Percentiles rank a stretch among this genome's conserved stretches.
Evolutionary conservation across 2,888 invertebrate genomes (phyloP).

Genomic region (Hypselothyrea guttata): DNA sequence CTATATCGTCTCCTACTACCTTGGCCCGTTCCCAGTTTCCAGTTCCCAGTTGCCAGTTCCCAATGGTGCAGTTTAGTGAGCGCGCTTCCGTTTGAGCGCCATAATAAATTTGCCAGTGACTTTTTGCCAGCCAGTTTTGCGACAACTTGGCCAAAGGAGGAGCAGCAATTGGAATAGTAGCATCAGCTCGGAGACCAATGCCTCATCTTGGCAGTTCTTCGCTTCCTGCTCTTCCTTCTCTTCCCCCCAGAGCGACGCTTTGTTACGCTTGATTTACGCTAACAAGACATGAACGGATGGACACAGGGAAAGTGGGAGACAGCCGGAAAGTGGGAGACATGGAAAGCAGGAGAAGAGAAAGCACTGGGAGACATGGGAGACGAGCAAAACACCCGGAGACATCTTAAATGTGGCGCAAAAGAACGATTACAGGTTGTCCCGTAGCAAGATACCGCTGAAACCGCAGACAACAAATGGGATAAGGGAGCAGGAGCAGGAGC

Average conservation of each 20-base stretch:
- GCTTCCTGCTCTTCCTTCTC: no score
- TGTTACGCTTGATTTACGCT: conserved; percentile 77
- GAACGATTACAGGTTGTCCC: conserved; percentile 75
- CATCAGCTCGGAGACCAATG: conserved; percentile 41
- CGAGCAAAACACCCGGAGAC: conserved; percentile 63
- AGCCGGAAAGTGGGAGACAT: not conserved
- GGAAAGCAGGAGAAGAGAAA: not conserved
- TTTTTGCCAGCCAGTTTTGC: conserved; percentile 64
- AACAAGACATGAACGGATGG: conserved; percentile 78
- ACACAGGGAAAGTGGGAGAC: conserved; percentile 42
- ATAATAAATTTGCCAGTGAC: conserved; percentile 67
- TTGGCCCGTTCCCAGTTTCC: not conserved
- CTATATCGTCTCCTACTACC: not conserved
- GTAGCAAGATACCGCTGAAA: conserved; percentile 51
- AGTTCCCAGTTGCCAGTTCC: conserved; percentile 23
- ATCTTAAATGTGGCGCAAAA: conserved; percentile 75
- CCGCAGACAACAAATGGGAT: conserved; percentile 55
- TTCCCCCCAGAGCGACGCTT: conserved; percentile 57
- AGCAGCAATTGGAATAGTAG: not conserved
- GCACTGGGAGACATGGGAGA: conserved; percentile 12
- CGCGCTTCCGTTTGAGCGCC: conserved; percentile 70
- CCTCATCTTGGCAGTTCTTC: conserved; percentile 50
- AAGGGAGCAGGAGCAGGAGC: not conserved
- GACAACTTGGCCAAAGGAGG: conserved; percentile 35
- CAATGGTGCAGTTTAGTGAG: conserved; percentile 70